Conservation (phyloP, 2,888 invertebrate species). For the Erynnis tages region DNA sequence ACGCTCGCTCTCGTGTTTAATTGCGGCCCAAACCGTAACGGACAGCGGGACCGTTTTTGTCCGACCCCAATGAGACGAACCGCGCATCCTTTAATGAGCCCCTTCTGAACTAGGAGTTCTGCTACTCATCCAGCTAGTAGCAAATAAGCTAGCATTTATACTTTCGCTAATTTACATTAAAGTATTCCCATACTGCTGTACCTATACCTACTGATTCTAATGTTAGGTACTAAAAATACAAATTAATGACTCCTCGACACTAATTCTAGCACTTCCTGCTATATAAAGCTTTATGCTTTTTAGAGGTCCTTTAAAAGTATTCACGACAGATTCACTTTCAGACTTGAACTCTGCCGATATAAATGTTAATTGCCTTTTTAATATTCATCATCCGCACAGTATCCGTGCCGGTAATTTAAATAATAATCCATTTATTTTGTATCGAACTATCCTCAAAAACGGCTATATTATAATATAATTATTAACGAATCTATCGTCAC, state of each 20-base stretch:
- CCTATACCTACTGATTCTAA: too few relatives aligned
- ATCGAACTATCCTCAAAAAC: constrained; percentile 4
- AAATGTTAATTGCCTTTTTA: constrained; percentile 26
- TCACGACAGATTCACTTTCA: constrained; percentile 14
- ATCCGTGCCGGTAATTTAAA: constrained; percentile 17
- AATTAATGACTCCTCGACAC: too few relatives aligned
- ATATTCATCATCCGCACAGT: constrained; percentile 22
- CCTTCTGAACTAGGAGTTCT: constrained; percentile 15
- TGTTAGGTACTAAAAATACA: too few relatives aligned
- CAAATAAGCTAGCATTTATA: too few relatives aligned
- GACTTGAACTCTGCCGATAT: constrained; percentile 19
- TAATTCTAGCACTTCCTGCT: neutral
- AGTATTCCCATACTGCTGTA: too few relatives aligned
- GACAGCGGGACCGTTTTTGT: constrained; percentile 70
- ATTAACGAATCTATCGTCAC: too few relatives aligned
- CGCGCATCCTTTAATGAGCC: constrained; percentile 69
- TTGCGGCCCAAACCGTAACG: constrained; percentile 70
- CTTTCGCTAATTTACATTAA: too few relatives aligned
- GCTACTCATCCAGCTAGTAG: neutral
- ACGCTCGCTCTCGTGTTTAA: constrained; percentile 65
- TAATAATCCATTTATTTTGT: constrained; percentile 26
- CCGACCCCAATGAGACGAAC: constrained; percentile 61
- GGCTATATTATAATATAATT: too few relatives aligned
- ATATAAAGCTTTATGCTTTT: neutral
- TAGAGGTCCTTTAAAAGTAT: neutral